Conservation (phyloP, 1,140 invertebrate species). For the Lutraria rhynchaena region DNA sequence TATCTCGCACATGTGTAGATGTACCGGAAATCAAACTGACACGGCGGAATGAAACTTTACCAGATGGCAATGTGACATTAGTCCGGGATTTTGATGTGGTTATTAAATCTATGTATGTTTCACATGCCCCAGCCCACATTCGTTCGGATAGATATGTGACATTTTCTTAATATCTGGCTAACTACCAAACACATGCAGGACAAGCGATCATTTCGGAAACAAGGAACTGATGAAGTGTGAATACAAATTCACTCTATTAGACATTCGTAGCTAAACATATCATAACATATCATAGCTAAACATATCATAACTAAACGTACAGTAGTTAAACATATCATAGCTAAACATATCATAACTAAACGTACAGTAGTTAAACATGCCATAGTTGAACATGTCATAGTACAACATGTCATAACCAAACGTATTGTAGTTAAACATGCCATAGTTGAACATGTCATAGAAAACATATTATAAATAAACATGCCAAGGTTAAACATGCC, state of each 20-base stretch:
- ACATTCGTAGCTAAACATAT: background rate
- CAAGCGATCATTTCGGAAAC: background rate
- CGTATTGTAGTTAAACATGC: too few relatives aligned
- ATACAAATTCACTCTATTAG: background rate
- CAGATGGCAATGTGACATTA: background rate
- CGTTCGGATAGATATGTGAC: conserved; percentile 40
- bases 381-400: too few relatives aligned
- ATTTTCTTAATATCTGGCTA: conserved; percentile 14
- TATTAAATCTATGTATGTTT: conserved; percentile 31
- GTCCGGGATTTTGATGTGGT: conserved; percentile 23
- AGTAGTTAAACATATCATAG: too few relatives aligned
- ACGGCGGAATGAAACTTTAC: conserved; percentile 21
- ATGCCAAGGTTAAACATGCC: too few relatives aligned
- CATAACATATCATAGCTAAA: too few relatives aligned
- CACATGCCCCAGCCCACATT: conserved; percentile 41
- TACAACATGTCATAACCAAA: too few relatives aligned
- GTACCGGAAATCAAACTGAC: conserved; percentile 32
- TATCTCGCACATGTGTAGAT: conserved; percentile 26
- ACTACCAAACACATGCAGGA: background rate
- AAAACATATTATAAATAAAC: too few relatives aligned
- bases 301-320: too few relatives aligned
- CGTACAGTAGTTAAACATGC: too few relatives aligned
- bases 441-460: too few relatives aligned
- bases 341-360: too few relatives aligned
- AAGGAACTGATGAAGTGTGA: background rate